Base-by-base conservation (phyloP, 2,113 vertebrate genomes). In the Terrapene triunguis region DNA sequence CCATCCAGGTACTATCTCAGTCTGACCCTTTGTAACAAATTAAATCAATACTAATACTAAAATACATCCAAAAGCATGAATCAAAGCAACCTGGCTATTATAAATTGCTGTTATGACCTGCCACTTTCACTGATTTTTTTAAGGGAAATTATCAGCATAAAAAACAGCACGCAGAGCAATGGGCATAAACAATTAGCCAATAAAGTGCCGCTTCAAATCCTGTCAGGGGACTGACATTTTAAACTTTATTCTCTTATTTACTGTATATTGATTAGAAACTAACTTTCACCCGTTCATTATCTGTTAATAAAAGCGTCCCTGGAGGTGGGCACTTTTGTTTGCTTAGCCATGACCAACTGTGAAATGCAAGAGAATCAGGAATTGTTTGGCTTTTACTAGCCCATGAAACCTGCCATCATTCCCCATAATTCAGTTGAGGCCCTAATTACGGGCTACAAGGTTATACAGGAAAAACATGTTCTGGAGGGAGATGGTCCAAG, bases 391-490 rank as follows among this genome's bases (percentile, higher is more conserved):
- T 96, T 96, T 97, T 96, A 89, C 92, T 90, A 59, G 92, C 90
- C 76, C 82, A 4, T 62, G 85, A 96, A 98, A 97, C 89, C 85
- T 89, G 95, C 94, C 48, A 53, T 96, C 97, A 87, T 95, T 97
- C 96, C 87, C 96, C 93, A 38, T n/a, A 86, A 89, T 85, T 95
- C 92, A 94, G 91, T 97, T 98, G 92, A 97, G 95, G 89, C 95
- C 92, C 95, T 98, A 98, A 98, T 98, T 97, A 97, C 79, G 87
- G 96, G 89, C 98, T 98, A 95, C 85, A 95, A 97, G 96, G 94
- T 95, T 91, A 96, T 97, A 98, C 97, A 97, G 98, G 98, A 98
- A 98, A 98, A 98, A 98, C 97, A 80, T 92, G 98, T 98, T 98
- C 96, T 82, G 74, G 95, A 95, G 96, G 96, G 94, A 65, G 79